Evolutionary conservation across 2,113 vertebrate species (phyloP).

Genomic region (Paratilapia polleni): DNA sequence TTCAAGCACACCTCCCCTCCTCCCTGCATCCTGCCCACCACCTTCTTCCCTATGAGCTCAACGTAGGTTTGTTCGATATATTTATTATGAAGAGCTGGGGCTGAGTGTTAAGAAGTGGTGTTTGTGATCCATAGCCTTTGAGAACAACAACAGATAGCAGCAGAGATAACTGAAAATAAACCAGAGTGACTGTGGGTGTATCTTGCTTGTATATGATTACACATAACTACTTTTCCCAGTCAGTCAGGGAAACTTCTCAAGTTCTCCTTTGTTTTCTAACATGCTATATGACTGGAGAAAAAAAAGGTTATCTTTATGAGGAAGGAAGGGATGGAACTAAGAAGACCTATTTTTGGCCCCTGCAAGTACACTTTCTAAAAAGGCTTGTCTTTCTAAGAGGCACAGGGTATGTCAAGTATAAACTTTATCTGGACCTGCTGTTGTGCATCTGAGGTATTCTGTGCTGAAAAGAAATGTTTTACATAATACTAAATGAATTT

Average conservation of each 20-base stretch:
- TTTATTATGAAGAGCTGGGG: not conserved
- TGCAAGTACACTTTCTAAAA: not conserved
- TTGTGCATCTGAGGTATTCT: not conserved
- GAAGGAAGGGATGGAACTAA: constrained; percentile 27
- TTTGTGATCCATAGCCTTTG: constrained; percentile 5
- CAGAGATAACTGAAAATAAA: not conserved
- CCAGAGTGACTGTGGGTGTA: not conserved
- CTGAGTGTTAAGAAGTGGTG: not conserved
- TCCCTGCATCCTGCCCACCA: not conserved
- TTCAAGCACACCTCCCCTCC: constrained; percentile 15
- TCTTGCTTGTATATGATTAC: not conserved
- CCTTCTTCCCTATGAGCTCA: not conserved
- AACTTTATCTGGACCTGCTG: not conserved
- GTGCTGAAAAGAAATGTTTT: not conserved
- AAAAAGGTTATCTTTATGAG: constrained; percentile 27
- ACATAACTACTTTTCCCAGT: not conserved
- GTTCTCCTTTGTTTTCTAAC: constrained; percentile 34
- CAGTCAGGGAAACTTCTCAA: not conserved
- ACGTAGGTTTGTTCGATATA: not conserved
- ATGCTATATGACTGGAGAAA: constrained; percentile 10
- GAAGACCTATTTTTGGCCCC: not conserved
- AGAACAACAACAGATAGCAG: not conserved
- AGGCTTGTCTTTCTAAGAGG: not conserved
- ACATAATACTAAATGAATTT: not conserved
- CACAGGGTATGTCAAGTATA: not conserved